Evolutionary conservation across 2,797 vertebrate genomes (phyloP), one percentile per base, ranked within the genome.

Genomic region (Tympanoctomys barrerae): DNA sequence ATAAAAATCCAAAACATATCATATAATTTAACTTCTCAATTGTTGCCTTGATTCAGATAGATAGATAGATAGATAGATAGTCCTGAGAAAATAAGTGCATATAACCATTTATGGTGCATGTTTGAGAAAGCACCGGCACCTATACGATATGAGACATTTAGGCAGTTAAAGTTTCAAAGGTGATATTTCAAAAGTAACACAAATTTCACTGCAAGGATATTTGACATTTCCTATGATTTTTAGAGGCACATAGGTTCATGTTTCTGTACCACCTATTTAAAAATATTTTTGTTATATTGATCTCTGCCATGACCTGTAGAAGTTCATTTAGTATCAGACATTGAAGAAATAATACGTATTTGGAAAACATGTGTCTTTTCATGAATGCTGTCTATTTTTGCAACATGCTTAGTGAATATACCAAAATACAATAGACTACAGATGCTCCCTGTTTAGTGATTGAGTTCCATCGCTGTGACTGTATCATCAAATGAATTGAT

Each of bases 211-310:
- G 68, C 96, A 86, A 94, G 85, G 73, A 86, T 88, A 87, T 94
- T 49, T 92, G 88, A 31, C 31, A 52, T 42, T 90, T 87, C 66
- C 46, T 42, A 28, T 94, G 92, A 90, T 64, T 96, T 96, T 97
- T 90, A 68, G 79, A 90, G 86, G 75, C 90, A 93, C 75, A 81
- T 79, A 78, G 86, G n/a, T 87, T 89, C 21, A 46, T 10, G 22
- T 61, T 87, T 83, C 62, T 54, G 0, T 46, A 42, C 80, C 73
- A 54, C 54, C 97, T 86, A 89, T 61, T 80, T 91, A 94, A 26
- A 36, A 86, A 39, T 75, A 89, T 83, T 92, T 96, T 66, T 82
- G 70, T 91, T 95, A 83, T 94, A 91, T n/a, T 61, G 59, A 7
- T 49, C 62, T 39, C 86, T 70, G 28, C 66, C 75, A 84, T 77